Evolutionary conservation across 2,113 vertebrate species (phyloP).

Genomic region (Hoplias malabaricus): DNA sequence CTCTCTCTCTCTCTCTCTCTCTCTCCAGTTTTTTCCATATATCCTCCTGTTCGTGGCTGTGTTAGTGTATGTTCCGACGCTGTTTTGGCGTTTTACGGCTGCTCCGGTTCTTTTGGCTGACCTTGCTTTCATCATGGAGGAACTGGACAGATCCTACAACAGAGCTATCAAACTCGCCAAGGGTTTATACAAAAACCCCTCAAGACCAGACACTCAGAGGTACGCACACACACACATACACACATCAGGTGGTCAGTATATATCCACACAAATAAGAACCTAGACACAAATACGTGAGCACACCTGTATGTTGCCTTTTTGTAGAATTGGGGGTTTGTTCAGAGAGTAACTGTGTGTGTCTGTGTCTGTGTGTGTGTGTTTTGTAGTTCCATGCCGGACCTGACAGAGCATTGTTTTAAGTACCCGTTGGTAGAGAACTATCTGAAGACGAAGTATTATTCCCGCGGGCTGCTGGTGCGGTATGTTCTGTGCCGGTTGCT

Average conservation of each 20-base stretch:
- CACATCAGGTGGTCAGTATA: too few species aligned
- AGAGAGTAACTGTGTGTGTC: not conserved
- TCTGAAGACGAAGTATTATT: slow-evolving; percentile 84
- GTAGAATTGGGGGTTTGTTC: not conserved
- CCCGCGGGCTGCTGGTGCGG: slow-evolving; percentile 72
- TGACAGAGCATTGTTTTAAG: slow-evolving; percentile 82
- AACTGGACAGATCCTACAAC: slow-evolving; percentile 92
- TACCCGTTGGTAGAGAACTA: slow-evolving; percentile 95
- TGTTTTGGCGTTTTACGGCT: slow-evolving; percentile 89
- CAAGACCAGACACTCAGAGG: not conserved
- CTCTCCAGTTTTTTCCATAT: slow-evolving; percentile 89
- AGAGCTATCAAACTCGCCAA: slow-evolving; percentile 86
- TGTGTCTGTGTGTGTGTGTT: too few species aligned
- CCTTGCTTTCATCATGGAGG: slow-evolving; percentile 92
- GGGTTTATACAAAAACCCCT: slow-evolving; percentile 50
- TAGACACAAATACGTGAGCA: not conserved
- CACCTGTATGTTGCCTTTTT: too few species aligned
- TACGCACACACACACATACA: not conserved
- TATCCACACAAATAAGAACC: too few species aligned
- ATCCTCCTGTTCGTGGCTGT: slow-evolving; percentile 87
- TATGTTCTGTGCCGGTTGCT: slow-evolving; percentile 83
- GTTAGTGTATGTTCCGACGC: slow-evolving; percentile 81
- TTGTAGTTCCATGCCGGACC: slow-evolving; percentile 72
- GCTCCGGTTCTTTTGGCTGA: slow-evolving; percentile 88
- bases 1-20: not conserved